Evolutionary conservation across 64 coral and sea anemone genomes (phyloP).

Genomic region (Montipora efflorescens): DNA sequence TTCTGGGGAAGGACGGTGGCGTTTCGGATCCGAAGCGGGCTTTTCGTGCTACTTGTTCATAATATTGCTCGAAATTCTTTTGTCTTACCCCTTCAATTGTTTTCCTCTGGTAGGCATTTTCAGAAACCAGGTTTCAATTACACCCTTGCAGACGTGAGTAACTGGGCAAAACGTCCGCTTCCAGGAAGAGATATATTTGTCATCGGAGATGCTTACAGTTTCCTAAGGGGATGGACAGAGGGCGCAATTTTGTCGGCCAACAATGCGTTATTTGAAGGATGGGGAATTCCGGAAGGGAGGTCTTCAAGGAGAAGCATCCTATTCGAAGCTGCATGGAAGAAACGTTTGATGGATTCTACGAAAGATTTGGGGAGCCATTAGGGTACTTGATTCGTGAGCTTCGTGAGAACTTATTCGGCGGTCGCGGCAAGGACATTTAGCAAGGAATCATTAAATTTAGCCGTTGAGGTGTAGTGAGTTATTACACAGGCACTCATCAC

Average conservation of each 20-base stretch:
- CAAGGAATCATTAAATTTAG: too few species aligned
- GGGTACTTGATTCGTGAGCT: neutral
- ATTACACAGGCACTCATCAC: too few species aligned
- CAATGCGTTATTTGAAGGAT: conserved; percentile 79
- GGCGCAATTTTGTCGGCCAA: conserved; percentile 66
- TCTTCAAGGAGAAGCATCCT: neutral
- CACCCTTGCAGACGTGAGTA: conserved; percentile 68
- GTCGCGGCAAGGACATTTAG: too few species aligned
- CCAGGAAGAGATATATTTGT: conserved; percentile 71
- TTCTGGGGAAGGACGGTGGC: too few species aligned
- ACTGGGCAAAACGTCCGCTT: conserved; percentile 88
- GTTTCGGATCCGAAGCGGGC: too few species aligned
- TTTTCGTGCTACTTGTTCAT: too few species aligned
- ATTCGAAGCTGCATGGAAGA: neutral
- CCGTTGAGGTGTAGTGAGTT: too few species aligned
- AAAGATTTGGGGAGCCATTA: conserved; percentile 4
- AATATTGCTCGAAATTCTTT: neutral
- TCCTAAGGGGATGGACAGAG: conserved; percentile 73
- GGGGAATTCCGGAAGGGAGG: conserved; percentile 37
- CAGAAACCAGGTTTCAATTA: conserved; percentile 79
- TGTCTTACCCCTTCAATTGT: neutral
- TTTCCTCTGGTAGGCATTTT: conserved; percentile 66
- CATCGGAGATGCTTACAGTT: conserved; percentile 79
- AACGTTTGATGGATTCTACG: neutral
- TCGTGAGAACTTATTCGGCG: too few species aligned